These are phyloP conservation scores for Drosophila navojoa DNA, from an alignment of 1,140 invertebrate genomes.

Conservation along the genomic window DNA sequence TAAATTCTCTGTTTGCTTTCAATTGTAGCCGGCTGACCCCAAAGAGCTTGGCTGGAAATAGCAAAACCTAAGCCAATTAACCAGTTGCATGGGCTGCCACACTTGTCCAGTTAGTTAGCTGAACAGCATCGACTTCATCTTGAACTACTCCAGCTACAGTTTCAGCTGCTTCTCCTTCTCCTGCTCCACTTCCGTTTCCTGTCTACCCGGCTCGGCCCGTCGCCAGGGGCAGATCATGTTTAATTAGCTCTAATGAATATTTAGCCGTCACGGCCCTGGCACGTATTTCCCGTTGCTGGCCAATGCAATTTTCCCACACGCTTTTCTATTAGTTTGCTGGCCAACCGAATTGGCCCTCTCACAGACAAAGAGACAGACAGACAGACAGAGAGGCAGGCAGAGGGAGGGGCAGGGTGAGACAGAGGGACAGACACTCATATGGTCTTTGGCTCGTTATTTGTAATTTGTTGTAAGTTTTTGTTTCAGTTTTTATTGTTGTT, in stretches of 20 bases:
- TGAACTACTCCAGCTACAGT: not conserved
- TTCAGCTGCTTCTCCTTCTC: not conserved
- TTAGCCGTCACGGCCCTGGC: slow-evolving; percentile 50
- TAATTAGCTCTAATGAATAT: slow-evolving; percentile 79
- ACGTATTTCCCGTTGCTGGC: slow-evolving; percentile 34
- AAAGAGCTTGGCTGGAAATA: too few species aligned
- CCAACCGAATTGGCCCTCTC: slow-evolving; percentile 23
- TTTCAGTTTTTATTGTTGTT: slow-evolving; percentile 77
- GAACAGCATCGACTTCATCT: slow-evolving; percentile 4
- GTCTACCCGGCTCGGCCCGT: not conserved
- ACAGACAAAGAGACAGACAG: slow-evolving; percentile 31
- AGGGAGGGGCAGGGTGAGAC: not conserved
- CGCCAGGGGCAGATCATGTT: slow-evolving; percentile 66
- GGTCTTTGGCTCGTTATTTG: slow-evolving; percentile 73
- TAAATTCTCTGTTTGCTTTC: too few species aligned
- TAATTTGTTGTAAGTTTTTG: slow-evolving; percentile 80
- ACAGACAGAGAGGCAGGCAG: slow-evolving; percentile 10
- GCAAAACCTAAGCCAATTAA: slow-evolving; percentile 21
- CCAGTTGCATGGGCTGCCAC: slow-evolving; percentile 47
- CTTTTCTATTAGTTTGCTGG: slow-evolving; percentile 64
- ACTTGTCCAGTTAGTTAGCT: slow-evolving; percentile 25
- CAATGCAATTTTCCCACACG: slow-evolving; percentile 63
- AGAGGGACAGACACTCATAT: slow-evolving; percentile 42
- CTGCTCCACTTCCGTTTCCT: slow-evolving; percentile 5
- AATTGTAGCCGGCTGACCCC: too few species aligned